Base-by-base conservation (phyloP, 2,797 vertebrate genomes). In the Ptychadena robeensis region DNA sequence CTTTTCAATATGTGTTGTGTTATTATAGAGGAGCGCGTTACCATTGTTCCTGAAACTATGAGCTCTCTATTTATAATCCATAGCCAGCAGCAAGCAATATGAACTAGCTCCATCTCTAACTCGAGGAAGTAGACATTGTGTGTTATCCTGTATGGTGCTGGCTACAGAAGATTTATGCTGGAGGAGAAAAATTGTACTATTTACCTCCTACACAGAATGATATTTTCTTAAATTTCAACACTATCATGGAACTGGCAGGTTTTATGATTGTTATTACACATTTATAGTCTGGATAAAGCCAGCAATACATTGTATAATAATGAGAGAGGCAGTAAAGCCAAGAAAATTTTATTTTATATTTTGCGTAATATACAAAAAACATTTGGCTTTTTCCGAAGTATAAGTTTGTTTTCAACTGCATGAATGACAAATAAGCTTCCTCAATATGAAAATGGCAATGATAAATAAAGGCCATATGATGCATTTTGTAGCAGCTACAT, bases 51-150 rank as follows among this genome's bases (percentile, higher is more conserved):
- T 28, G 65, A 68, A 57, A 35, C 65, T 44, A 31, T 9, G n/a
- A 48, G 32, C 40, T 61, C 32, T 73, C 69, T 66, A 68, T 83
- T 80, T 80, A 80, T 80, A 80, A 79, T 80, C 82, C 77, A 84
- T 79, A 80, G 82, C 82, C 82, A 48, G 64, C 77, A 84, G 76
- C 82, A 74, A 69, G 48, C 65, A 48, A 64, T 78, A 69, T 73
- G 63, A 44, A 30, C 37, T 38, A 69, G 37, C 27, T 79, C 61
- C 32, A 64, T 63, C 34, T 57, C 38, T 27, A 40, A 59, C 70
- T 61, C 12, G 18, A 73, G 64, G 40, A 67, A 83, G 40, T 44
- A 35, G 63, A 64, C 59, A 30, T 38, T 73, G 66, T 69, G 66
- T 53, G 68, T 73, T n/a, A 69, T 76, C 64, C 38, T 57, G 31